A percentile compares a stretch with the other conserved stretches of the same genome.
These are phyloP conservation scores for Neuroterus valhalla DNA, from an alignment of 1,140 invertebrate species.

Conservation along the genomic window DNA sequence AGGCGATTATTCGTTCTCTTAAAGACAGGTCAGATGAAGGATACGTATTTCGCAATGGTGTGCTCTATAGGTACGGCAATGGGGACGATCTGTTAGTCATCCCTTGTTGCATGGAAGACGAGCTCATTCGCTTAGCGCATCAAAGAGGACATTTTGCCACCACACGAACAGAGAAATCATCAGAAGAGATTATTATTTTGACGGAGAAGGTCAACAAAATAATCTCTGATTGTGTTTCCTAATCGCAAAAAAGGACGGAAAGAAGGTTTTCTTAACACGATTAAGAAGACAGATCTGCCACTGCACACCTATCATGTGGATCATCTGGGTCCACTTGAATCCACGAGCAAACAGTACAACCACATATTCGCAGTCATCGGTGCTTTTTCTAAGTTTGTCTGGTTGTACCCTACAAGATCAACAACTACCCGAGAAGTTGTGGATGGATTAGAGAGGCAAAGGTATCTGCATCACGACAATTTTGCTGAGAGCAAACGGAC, in stretches of 20 bases:
- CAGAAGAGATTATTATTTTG: background rate
- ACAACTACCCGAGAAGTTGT: background rate
- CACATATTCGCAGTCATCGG: no score
- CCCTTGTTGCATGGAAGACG: slow-evolving; percentile 39
- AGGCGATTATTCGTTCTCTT: slow-evolving; percentile 31
- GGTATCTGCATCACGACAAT: no score
- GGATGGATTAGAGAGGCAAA: background rate
- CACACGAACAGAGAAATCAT: background rate
- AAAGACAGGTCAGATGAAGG: no score
- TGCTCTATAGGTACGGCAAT: slow-evolving; percentile 40
- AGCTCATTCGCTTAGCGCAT: background rate
- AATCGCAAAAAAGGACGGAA: no score
- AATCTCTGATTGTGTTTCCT: background rate
- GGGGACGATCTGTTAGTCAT: slow-evolving; percentile 38
- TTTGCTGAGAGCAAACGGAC: no score
- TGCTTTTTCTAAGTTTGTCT: background rate
- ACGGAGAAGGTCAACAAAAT: background rate
- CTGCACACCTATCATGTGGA: no score
- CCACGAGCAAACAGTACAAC: no score
- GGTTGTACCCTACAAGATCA: background rate
- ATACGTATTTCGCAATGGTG: no score
- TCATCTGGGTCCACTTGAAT: no score
- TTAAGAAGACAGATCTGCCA: no score
- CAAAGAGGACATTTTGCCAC: background rate
- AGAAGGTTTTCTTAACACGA: no score